A percentile compares a stretch with the other conserved stretches of the same genome.
phyloP scores from a whole-genome alignment of 2,888 invertebrate genomes.

The Chrysolina oricalcia region DNA sequence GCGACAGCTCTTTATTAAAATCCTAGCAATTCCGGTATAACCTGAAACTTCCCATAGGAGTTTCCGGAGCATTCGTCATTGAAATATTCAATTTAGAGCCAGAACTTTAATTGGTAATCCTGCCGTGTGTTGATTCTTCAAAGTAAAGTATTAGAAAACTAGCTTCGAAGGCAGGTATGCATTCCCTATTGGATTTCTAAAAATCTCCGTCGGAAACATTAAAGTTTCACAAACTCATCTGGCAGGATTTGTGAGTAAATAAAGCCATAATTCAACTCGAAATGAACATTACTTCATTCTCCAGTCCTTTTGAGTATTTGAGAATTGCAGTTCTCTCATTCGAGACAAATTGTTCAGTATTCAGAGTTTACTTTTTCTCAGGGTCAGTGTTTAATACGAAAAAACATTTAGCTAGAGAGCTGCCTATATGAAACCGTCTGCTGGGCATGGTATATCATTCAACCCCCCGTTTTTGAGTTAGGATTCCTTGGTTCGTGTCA shows the following conservation, averaged over 20 bases:
- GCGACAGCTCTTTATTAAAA: not conserved
- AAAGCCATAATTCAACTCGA: constrained; percentile 42
- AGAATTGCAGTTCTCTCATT: not conserved
- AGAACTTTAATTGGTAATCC: constrained; percentile 18
- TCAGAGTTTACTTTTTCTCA: not conserved
- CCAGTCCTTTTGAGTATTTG: constrained; percentile 37
- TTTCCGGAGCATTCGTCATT: constrained; percentile 13
- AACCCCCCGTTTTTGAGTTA: too few species aligned
- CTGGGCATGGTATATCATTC: too few species aligned
- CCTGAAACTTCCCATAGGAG: not conserved
- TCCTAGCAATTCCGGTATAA: not conserved
- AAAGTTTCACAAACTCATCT: constrained; percentile 43
- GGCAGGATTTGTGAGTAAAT: constrained; percentile 37
- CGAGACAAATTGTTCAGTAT: not conserved
- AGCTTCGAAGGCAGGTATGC: constrained; percentile 13
- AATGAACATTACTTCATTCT: constrained; percentile 43
- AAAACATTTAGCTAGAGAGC: too few species aligned
- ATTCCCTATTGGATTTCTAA: constrained; percentile 12
- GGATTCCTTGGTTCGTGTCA: too few species aligned
- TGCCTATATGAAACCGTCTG: too few species aligned
- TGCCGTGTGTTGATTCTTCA: constrained; percentile 7
- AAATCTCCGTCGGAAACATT: constrained; percentile 9
- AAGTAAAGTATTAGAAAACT: constrained; percentile 23
- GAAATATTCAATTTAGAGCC: constrained; percentile 5
- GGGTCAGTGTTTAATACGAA: too few species aligned